Base-by-base conservation (phyloP, 2,888 invertebrate genomes). In the Steinernema carpocapsae region DNA sequence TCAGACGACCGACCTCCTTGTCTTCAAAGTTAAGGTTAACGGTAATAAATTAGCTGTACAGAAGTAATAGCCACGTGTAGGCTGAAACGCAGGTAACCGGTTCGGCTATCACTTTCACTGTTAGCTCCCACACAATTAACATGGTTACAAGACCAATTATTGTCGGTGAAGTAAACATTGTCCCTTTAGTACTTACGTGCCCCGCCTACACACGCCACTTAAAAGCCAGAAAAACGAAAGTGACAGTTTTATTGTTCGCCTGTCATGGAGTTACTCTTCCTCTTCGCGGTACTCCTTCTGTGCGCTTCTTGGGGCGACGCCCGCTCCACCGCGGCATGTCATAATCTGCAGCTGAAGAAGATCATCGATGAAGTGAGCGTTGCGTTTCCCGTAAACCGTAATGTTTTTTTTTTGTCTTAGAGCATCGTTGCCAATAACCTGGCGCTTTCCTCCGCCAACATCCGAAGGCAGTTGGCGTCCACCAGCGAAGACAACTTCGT, bases 101-200 rank as follows among this genome's bases (percentile, higher is more conserved):
- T 64, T 64, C 64, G 17, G 26, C 64, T 29, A 64, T 64, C 32
- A 32, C 26, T 64, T 64, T 64, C 64, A 64, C 64, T 26, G 22
- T 24, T 52, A n/a, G 24, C 24, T 64, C 32, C 6, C 64, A 32
- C 64, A 64, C 64, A 64, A 64, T 64, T 64, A 64, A 32, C 64
- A 64, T 64, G 64, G 64, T 64, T 64, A 64, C 64, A 64, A 64
- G 64, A 64, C 64, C 64, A 64, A 64, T 64, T 64, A 64, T 64
- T 32, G 64, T 64, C 64, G 29, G 64, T 17, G 64, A 64, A 64
- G 64, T 64, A 64, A 64, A 64, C 64, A 64, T 64, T 12, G 64
- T n/a, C 26, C 37, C 37, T 64, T 64, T 32, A 29, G 32, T 19
- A 48, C 64, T 64, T 19, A 10, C 29, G 19, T 2, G 64, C 64